Evolutionary conservation across 2,113 vertebrate genomes (phyloP).

Genomic region (Ascaphus truei): DNA sequence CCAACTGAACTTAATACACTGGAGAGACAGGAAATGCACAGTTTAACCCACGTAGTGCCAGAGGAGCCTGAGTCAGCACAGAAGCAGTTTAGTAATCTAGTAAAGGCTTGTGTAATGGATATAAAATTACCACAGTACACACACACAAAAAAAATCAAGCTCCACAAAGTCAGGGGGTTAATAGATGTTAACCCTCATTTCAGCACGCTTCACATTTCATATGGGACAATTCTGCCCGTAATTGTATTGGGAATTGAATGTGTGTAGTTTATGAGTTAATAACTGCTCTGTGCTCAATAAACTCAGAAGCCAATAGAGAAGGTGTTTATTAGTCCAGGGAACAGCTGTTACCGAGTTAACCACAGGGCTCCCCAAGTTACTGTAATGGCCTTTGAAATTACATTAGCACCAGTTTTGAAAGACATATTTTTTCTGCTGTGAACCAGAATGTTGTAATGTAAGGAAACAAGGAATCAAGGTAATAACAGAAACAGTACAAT

Average conservation of each 20-base stretch:
- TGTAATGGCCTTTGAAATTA: not conserved
- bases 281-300: not conserved
- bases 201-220: constrained; percentile 1
- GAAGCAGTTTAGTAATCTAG: not conserved
- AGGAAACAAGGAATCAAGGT: not conserved
- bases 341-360: not conserved
- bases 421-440: not conserved
- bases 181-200: not conserved
- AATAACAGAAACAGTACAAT: not conserved
- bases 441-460: not conserved
- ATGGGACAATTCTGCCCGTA: not conserved
- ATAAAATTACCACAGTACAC: not conserved
- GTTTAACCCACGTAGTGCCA: not conserved
- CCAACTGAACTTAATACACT: not conserved
- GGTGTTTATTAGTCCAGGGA: constrained; percentile 20
- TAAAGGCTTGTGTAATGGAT: not conserved
- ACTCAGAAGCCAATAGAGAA: not conserved
- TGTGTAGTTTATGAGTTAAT: constrained; percentile 23
- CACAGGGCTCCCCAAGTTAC: not conserved
- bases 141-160: not conserved
- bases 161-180: not conserved
- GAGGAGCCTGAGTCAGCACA: not conserved
- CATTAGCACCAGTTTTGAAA: not conserved
- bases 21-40: not conserved
- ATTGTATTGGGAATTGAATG: constrained; percentile 7